These are phyloP conservation scores for Drosophila truncata DNA, from an alignment of 1,140 invertebrate genomes.

Conservation along the genomic window DNA sequence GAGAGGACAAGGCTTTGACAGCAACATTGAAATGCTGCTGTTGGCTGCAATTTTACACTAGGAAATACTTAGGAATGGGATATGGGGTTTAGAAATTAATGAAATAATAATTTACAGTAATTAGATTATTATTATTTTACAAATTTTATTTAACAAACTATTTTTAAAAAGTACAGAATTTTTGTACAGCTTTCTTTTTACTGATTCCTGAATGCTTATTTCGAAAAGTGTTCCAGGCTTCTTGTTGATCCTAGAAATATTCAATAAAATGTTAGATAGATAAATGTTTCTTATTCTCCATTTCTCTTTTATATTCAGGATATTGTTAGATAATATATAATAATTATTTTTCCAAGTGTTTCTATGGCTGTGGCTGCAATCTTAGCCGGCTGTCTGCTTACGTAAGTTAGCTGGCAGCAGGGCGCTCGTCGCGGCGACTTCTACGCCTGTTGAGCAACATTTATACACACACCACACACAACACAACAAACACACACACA, in stretches of 20 bases:
- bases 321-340: no score
- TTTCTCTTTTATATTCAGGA: no score
- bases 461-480: constrained; percentile 46
- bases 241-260: no score
- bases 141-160: no score
- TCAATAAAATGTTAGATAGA: no score
- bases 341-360: constrained; percentile 1
- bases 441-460: constrained; percentile 75
- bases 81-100: background rate
- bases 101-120: background rate
- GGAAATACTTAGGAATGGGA: background rate
- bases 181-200: no score
- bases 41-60: constrained; percentile 19
- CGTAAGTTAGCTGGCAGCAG: constrained; percentile 70
- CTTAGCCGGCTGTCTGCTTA: constrained; percentile 63
- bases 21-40: constrained; percentile 73
- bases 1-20: constrained; percentile 57
- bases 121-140: no score
- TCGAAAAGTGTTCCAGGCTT: no score
- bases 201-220: no score
- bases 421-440: constrained; percentile 39
- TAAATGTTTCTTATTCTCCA: no score
- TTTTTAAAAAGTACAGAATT: no score
- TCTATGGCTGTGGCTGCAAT: constrained; percentile 31
- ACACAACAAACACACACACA: background rate